Evolutionary conservation across 1,140 invertebrate species (phyloP), one percentile per base, ranked within the genome.

Genomic region (Leptoteleia sp.): DNA sequence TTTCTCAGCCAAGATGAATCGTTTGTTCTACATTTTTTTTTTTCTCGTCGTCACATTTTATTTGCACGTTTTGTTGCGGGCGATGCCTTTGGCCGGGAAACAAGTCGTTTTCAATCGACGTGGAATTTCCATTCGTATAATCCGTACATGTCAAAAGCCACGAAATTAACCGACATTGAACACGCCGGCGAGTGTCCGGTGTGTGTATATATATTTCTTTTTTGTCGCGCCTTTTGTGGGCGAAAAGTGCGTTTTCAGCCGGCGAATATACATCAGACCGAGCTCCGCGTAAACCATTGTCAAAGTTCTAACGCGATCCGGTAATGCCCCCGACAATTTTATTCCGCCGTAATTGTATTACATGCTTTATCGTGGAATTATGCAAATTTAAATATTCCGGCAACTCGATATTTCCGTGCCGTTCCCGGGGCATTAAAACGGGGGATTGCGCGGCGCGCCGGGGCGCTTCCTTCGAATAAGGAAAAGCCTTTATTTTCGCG

Each of bases 81-180:
- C 25, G 19, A 5, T 25, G 9, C 29, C 50, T 40, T 15, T 48
- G 19, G n/a, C 8, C 13, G 33, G 31, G 37, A 57, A 73, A 65
- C 59, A 57, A 57, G 59, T 65, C 38, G 52, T 57, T 73, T 73
- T 57, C 59, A 65, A 73, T 73, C 35, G 70, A 65, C n/a, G 31
- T 27, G 50, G 42, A 57, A 73, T 57, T 64, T 73, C 57, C 70
- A 57, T 57, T 22, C 70, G 43, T 65, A 65, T 73, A 65, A 65
- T 65, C 61, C 45, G 52, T 43, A 40, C 61, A 38, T 67, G 71
- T 67, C 71, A 75, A 65, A 75, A 75, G 37, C 71, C 61, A 59
- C 71, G 42, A 75, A 75, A 75, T 75, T 75, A 75, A 59, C 61
- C 71, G 37, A 75, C 71, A 65, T 65, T 45, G 70, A 65, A 67